Evolutionary conservation across 2,888 invertebrate species (phyloP).

Genomic region (Dermolepida albohirtum): DNA sequence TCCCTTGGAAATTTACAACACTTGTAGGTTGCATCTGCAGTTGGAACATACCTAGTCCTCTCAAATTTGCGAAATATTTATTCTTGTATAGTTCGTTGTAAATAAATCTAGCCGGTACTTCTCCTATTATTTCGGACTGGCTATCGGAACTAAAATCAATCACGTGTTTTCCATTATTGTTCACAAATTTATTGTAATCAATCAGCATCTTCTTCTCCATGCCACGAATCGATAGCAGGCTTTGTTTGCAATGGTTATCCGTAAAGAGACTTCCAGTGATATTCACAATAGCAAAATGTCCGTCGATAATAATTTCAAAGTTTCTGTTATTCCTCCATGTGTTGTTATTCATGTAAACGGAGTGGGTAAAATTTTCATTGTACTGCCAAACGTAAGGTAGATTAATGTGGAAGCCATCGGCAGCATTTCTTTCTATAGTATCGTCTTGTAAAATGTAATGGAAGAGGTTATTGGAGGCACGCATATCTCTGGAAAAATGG

Average conservation of each 20-base stretch:
- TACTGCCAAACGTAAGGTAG: slow-evolving; percentile 97
- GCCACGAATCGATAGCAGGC: slow-evolving; percentile 85
- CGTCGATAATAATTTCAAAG: slow-evolving; percentile 87
- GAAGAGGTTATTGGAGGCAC: slow-evolving; percentile 96
- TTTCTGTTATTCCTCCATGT: slow-evolving; percentile 88
- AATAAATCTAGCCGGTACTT: slow-evolving; percentile 82
- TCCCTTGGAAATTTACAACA: slow-evolving; percentile 91
- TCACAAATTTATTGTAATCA: slow-evolving; percentile 81
- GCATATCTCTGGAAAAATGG: slow-evolving; percentile 92
- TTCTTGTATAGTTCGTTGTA: slow-evolving; percentile 84
- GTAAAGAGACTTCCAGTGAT: slow-evolving; percentile 87
- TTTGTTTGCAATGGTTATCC: slow-evolving; percentile 85
- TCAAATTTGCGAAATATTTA: slow-evolving; percentile 61
- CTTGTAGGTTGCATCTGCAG: slow-evolving; percentile 75
- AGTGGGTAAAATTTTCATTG: slow-evolving; percentile 94
- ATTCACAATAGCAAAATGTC: slow-evolving; percentile 92
- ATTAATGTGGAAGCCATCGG: slow-evolving; percentile 88
- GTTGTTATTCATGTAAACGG: slow-evolving; percentile 87
- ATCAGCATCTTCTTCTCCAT: slow-evolving; percentile 97
- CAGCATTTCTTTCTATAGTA: slow-evolving; percentile 84
- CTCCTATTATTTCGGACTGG: slow-evolving; percentile 92
- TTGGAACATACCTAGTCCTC: slow-evolving; percentile 61
- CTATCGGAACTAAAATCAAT: slow-evolving; percentile 90
- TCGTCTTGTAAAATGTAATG: slow-evolving; percentile 93
- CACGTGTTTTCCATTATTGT: slow-evolving; percentile 85